These are phyloP conservation scores for Machimus atricapillus DNA, from an alignment of 2,888 invertebrate species.

Conservation along the genomic window DNA sequence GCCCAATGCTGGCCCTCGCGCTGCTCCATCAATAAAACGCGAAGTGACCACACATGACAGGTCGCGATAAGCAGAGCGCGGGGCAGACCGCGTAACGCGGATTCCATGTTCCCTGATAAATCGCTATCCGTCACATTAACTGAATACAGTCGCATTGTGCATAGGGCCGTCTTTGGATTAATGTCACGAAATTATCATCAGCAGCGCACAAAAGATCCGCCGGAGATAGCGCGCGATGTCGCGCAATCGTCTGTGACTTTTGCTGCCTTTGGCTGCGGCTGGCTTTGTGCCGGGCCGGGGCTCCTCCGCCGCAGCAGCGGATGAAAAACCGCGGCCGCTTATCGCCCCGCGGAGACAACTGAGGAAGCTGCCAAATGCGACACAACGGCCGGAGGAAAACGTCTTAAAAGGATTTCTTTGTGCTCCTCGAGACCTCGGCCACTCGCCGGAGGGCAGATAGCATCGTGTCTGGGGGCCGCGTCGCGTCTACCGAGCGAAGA, in stretches of 20 bases:
- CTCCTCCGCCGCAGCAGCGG: background rate
- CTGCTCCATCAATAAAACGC: slow-evolving; percentile 1
- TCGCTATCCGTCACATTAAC: slow-evolving; percentile 39
- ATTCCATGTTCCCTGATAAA: slow-evolving; percentile 46
- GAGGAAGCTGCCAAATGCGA: slow-evolving; percentile 48
- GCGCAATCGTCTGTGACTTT: slow-evolving; percentile 47
- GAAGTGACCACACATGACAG: slow-evolving; percentile 38
- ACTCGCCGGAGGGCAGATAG: background rate
- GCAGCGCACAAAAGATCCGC: slow-evolving; percentile 51
- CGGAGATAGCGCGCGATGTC: slow-evolving; percentile 48
- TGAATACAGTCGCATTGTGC: slow-evolving; percentile 24
- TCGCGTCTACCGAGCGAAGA: background rate
- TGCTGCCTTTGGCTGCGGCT: background rate
- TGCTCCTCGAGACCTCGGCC: slow-evolving; percentile 40
- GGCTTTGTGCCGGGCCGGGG: background rate
- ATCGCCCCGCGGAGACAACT: slow-evolving; percentile 39
- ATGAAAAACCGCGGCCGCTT: slow-evolving; percentile 46
- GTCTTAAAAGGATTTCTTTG: slow-evolving; percentile 52
- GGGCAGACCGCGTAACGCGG: slow-evolving; percentile 39
- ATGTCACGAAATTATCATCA: slow-evolving; percentile 56
- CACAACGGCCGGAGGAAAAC: slow-evolving; percentile 29
- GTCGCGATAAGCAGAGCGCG: background rate
- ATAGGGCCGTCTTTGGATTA: slow-evolving; percentile 47
- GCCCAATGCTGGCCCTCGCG: background rate
- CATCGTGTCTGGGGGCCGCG: background rate